Evolutionary conservation across 2,113 vertebrate genomes (phyloP).

Genomic region (Coturnix japonica): DNA sequence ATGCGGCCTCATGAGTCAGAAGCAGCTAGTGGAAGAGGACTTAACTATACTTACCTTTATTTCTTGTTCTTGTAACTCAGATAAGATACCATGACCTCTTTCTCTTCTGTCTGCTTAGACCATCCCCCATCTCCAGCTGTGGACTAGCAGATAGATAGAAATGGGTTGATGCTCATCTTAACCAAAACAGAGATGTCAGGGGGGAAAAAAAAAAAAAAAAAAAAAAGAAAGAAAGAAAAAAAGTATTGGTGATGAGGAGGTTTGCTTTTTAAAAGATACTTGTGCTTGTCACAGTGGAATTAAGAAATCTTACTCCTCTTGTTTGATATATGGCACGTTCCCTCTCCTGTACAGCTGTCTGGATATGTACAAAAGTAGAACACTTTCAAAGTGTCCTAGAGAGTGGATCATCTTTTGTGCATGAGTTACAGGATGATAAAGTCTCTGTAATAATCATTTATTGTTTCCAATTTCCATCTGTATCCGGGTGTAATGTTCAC

Average conservation of each 20-base stretch:
- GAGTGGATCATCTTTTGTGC: conserved; percentile 35
- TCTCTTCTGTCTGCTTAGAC: not conserved
- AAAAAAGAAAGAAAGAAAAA: conserved; percentile 40
- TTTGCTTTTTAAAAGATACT: not conserved
- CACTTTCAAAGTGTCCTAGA: conserved; percentile 52
- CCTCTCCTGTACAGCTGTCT: conserved; percentile 4
- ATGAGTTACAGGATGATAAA: conserved; percentile 19
- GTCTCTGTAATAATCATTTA: conserved; percentile 65
- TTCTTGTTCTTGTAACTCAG: not conserved
- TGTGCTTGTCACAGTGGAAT: conserved; percentile 39
- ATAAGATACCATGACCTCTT: not conserved
- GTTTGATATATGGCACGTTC: conserved; percentile 10
- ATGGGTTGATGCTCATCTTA: not conserved
- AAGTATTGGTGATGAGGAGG: not conserved
- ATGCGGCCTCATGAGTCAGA: not conserved
- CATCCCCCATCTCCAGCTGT: not conserved
- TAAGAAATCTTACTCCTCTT: conserved; percentile 43
- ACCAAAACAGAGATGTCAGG: not conserved
- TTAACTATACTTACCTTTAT: not conserved
- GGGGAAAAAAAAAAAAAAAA: not conserved
- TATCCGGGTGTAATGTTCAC: conserved; percentile 74
- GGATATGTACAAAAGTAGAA: conserved; percentile 14
- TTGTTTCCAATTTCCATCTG: conserved; percentile 75
- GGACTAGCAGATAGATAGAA: not conserved
- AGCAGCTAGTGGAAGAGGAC: not conserved